Conservation (phyloP, 2,888 invertebrate genomes). For the Priocnemis perturbator region DNA sequence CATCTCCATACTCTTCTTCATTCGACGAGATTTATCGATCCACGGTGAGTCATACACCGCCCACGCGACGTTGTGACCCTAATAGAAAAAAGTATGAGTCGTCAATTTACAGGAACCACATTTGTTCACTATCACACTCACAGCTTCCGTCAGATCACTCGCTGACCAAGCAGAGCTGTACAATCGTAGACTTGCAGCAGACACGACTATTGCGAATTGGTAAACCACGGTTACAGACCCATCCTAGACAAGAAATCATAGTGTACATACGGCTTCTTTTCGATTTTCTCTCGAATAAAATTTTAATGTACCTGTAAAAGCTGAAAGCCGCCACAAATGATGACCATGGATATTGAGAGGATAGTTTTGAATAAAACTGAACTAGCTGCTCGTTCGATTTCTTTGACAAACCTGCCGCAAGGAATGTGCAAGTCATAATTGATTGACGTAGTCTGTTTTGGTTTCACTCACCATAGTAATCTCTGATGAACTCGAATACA, state of each 20-base stretch:
- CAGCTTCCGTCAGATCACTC: slow-evolving; percentile 33
- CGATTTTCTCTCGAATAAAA: too few species aligned
- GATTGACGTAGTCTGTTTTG: background rate
- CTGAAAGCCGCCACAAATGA: slow-evolving; percentile 50
- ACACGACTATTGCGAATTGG: slow-evolving; percentile 23
- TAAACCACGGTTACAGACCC: slow-evolving; percentile 24
- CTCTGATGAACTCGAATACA: slow-evolving; percentile 20
- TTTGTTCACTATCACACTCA: slow-evolving; percentile 13
- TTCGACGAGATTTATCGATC: background rate
- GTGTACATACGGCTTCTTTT: too few species aligned
- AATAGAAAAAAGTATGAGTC: background rate
- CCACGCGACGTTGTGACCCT: slow-evolving; percentile 2
- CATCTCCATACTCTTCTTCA: background rate
- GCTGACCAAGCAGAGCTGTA: slow-evolving; percentile 28
- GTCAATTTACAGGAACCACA: too few species aligned
- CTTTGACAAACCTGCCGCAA: slow-evolving; percentile 14
- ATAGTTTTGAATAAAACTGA: slow-evolving; percentile 23
- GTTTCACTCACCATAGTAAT: background rate
- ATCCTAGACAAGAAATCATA: slow-evolving; percentile 5
- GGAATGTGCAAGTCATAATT: background rate
- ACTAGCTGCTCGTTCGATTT: slow-evolving; percentile 13
- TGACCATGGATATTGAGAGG: slow-evolving; percentile 26
- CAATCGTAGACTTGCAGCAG: slow-evolving; percentile 20
- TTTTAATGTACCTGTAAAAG: slow-evolving; percentile 10
- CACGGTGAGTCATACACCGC: background rate